A percentile compares a stretch with the other conserved stretches of the same genome.
phyloP scores from a whole-genome alignment of 2,888 invertebrate genomes.

The Stenoptilia bipunctidactyla region DNA sequence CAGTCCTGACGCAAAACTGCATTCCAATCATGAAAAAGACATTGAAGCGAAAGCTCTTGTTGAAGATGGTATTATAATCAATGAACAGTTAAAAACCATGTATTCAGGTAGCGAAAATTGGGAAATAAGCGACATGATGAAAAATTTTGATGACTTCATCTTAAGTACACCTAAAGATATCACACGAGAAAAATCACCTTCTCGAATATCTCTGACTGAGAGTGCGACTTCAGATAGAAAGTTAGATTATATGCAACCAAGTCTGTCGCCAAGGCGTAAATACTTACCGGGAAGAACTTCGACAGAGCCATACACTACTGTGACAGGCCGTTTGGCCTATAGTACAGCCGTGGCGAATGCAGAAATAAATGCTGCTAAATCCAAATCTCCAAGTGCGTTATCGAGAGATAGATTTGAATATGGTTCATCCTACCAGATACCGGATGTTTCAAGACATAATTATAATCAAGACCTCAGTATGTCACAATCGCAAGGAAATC shows the following conservation, averaged over 20 bases:
- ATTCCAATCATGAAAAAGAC: slow-evolving; percentile 60
- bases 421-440: slow-evolving; percentile 63
- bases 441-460: slow-evolving; percentile 41
- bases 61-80: slow-evolving; percentile 76
- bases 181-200: slow-evolving; percentile 70
- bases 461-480: slow-evolving; percentile 49
- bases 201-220: slow-evolving; percentile 74
- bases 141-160: slow-evolving; percentile 73
- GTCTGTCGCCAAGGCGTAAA: slow-evolving; percentile 71
- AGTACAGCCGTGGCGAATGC: slow-evolving; percentile 77
- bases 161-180: slow-evolving; percentile 63
- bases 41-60: slow-evolving; percentile 71
- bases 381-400: slow-evolving; percentile 62
- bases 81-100: slow-evolving; percentile 77
- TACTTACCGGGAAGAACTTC: slow-evolving; percentile 69
- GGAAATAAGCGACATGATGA: slow-evolving; percentile 77
- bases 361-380: slow-evolving; percentile 68
- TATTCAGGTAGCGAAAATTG: slow-evolving; percentile 77
- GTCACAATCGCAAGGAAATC: slow-evolving; percentile 58
- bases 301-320: slow-evolving; percentile 74
- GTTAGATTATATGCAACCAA: slow-evolving; percentile 71
- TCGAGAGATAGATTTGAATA: slow-evolving; percentile 73
- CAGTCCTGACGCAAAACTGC: slow-evolving; percentile 72
- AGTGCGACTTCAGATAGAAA: slow-evolving; percentile 74
- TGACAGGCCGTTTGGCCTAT: slow-evolving; percentile 75